Percentiles rank a stretch among this genome's conserved stretches.
Conservation (phyloP, 2,113 vertebrate species). For the Plotosus lineatus region DNA sequence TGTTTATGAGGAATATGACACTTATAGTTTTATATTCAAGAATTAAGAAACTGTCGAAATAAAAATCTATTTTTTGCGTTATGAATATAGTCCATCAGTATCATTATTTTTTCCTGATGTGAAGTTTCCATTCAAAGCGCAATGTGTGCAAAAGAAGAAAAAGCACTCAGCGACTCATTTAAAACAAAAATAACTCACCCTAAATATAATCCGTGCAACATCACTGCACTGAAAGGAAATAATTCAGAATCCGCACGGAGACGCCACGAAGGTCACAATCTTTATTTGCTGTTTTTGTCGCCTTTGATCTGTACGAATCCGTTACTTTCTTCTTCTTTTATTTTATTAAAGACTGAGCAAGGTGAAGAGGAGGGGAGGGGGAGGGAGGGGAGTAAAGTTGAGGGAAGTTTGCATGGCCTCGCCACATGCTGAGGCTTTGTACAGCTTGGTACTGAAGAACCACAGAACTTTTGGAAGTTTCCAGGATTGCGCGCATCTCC, state of each 20-base stretch:
- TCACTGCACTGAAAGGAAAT: slow-evolving; percentile 15
- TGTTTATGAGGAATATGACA: too few species aligned
- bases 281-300: neutral
- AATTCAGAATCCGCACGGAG: slow-evolving; percentile 12
- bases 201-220: slow-evolving; percentile 56
- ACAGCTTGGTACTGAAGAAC: slow-evolving; percentile 50
- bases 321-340: neutral
- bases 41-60: too few species aligned
- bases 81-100: neutral
- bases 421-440: slow-evolving; percentile 60
- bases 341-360: neutral
- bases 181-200: slow-evolving; percentile 48
- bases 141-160: slow-evolving; percentile 48
- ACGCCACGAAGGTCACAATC: slow-evolving; percentile 55
- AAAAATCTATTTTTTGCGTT: neutral
- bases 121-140: slow-evolving; percentile 52
- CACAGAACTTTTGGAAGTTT: slow-evolving; percentile 53
- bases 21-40: too few species aligned
- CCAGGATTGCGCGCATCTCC: slow-evolving; percentile 61
- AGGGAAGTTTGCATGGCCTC: slow-evolving; percentile 15
- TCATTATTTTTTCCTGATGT: slow-evolving; percentile 24
- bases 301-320: neutral
- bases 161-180: slow-evolving; percentile 44
- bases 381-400: neutral
- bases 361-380: neutral